phyloP scores from a whole-genome alignment of 2,113 vertebrate species.

The Tachysurus vachellii region DNA sequence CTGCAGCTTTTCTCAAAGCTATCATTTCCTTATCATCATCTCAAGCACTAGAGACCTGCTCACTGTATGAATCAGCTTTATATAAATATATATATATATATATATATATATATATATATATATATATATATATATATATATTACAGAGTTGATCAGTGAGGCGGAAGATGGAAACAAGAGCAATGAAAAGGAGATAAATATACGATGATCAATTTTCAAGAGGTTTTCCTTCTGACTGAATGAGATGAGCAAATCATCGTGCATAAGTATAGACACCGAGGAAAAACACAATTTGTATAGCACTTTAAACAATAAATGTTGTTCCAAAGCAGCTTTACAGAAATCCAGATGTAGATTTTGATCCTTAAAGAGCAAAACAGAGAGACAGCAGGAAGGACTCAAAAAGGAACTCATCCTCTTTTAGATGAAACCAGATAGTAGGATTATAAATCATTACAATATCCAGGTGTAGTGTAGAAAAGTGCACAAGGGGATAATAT shows the following conservation, averaged over 20 bases:
- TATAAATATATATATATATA: neutral
- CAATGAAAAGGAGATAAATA: conserved; percentile 42
- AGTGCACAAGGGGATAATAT: neutral
- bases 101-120: conserved; percentile 2
- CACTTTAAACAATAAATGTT: neutral
- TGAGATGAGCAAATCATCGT: neutral
- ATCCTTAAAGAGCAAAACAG: neutral
- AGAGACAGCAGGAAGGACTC: neutral
- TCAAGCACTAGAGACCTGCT: conserved; percentile 6
- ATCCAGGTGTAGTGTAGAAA: neutral
- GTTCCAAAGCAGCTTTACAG: neutral
- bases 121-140: conserved; percentile 2
- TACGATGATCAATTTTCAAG: neutral
- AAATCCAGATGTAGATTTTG: neutral
- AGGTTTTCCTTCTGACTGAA: neutral
- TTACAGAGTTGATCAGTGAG: conserved; percentile 45
- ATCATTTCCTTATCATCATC: conserved; percentile 20
- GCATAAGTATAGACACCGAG: neutral
- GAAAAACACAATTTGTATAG: neutral
- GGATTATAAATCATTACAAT: neutral
- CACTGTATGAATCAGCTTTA: conserved; percentile 46
- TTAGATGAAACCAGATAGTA: neutral
- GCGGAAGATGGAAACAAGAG: conserved; percentile 22
- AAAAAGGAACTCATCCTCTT: no score
- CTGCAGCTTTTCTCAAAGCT: neutral